Base-by-base conservation (phyloP, 2,113 vertebrate species). In the Chroicocephalus ridibundus region DNA sequence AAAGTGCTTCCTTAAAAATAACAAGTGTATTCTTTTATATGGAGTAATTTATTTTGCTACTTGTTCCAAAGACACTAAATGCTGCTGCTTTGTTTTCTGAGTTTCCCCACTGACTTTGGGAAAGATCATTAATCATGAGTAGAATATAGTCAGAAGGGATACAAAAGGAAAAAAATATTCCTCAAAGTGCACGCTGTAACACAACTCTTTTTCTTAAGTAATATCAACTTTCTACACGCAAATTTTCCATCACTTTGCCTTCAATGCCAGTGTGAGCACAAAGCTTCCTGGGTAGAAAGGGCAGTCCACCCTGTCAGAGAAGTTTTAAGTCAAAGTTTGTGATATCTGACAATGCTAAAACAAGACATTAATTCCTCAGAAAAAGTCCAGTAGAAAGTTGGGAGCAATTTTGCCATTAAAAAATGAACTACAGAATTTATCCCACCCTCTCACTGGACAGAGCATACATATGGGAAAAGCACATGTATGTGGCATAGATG, bases 401-500 rank as follows among this genome's bases (percentile, higher is more conserved):
- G 92, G 97, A 97, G 94, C 49, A 96, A 93, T 96, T 94, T 94
- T 80, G 70, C 84, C 27, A 15, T 77, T 95, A 34, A 40, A 95
- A 97, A 95, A 95, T 62, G 94, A 97, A 90, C 85, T 72, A 83
- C 82, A 90, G 90, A 93, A 94, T 83, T 71, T 87, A 92, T 96
- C 85, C 92, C 18, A 38, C 16, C 86, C 65, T 96, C 82, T 96
- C 89, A 47, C 40, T 47, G 22, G 13, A 62, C 38, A 75, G 32
- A 9, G 19, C 6, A 2, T 25, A 46, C 6, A 36, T 58, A 80
- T 77, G 74, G 84, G 9, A 17, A 32, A 93, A 32, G 4, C 9
- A 26, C 11, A 34, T 31, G 60, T 47, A 12, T 3, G 11, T 51
- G 10, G 27, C 31, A 58, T 21, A 38, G 25, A 66, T 68, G 15